These are phyloP conservation scores for Amphiprion clarkii DNA, from an alignment of 2,797 vertebrate genomes.

Conservation along the genomic window DNA sequence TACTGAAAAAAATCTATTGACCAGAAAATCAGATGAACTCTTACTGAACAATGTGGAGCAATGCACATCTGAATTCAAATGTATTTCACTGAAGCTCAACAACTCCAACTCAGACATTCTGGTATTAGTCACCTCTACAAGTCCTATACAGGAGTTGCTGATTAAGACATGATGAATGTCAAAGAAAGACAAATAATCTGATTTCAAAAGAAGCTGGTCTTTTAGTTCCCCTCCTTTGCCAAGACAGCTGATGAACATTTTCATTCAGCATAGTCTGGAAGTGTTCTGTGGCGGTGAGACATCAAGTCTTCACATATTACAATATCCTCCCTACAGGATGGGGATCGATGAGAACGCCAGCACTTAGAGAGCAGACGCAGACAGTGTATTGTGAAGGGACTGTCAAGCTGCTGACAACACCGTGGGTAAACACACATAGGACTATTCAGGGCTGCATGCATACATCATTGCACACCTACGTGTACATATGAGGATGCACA, in stretches of 20 bases:
- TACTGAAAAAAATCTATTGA: too few relatives aligned
- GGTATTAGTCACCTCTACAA: too few relatives aligned
- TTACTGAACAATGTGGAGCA: too few relatives aligned
- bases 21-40: too few relatives aligned
- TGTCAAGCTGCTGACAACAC: slow-evolving; percentile 90
- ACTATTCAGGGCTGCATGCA: slow-evolving; percentile 84
- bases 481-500: slow-evolving; percentile 13
- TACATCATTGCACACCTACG: slow-evolving; percentile 45
- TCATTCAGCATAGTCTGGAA: slow-evolving; percentile 10
- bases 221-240: neutral
- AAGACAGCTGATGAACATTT: slow-evolving; percentile 18
- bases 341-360: slow-evolving; percentile 87
- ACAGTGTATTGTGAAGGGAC: slow-evolving; percentile 88
- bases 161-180: too few relatives aligned
- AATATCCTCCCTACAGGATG: slow-evolving; percentile 59
- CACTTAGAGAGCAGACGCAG: slow-evolving; percentile 85
- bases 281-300: slow-evolving; percentile 35
- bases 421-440: slow-evolving; percentile 90
- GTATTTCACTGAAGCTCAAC: too few relatives aligned
- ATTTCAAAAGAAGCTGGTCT: neutral
- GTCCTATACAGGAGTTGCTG: too few relatives aligned
- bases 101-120: too few relatives aligned
- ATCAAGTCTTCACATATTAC: slow-evolving; percentile 37
- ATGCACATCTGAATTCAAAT: too few relatives aligned
- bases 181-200: neutral